Base-by-base conservation (phyloP, 2,888 invertebrate species). In the Tetragonisca angustula region DNA sequence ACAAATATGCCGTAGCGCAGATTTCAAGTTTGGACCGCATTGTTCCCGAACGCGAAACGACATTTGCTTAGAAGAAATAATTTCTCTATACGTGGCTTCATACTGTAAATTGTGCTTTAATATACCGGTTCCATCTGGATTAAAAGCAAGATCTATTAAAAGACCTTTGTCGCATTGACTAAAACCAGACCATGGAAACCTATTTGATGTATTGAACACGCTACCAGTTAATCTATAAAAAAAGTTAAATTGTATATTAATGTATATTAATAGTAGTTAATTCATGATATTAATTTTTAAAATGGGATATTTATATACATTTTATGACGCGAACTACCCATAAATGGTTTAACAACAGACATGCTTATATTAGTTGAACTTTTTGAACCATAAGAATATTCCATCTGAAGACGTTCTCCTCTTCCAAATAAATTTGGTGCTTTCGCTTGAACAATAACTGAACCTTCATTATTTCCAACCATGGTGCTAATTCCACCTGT, bases 401-500 rank as follows among this genome's bases (percentile, higher is more conserved):
- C 98, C 27, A 97, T 95, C 89, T 97, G 97, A 17, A 98, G 89
- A 54, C 96, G 95, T 95, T 99, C 99, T 0, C 98, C 99, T 77
- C 99, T 96, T 0, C 99, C 99, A 89, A 97, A 95, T 75, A 98
- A 95, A 95, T 99, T 99, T 0, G 98, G 98, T 86, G 97, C 95
- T 90, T 96, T 96, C 75, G 97, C 95, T 73, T 97, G 97, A 19
- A 97, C 94, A 36, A 97, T 96, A 52, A 99, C 94, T 36, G 98
- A 97, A 2, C 98, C 99, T 93, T 99, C 98, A 93, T 99, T 98
- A 93, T 98, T 98, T 43, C 98, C 98, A 83, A 99, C 97, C 88
- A 97, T 96, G 0, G 98, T 98, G 92, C 97, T 98, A 59, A 98
- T 96, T 0, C 97, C 97, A 27, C 98, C 99, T 76, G 97, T 96